These are phyloP conservation scores for Melanotus villosus DNA, from an alignment of 2,888 invertebrate genomes.

Conservation along the genomic window DNA sequence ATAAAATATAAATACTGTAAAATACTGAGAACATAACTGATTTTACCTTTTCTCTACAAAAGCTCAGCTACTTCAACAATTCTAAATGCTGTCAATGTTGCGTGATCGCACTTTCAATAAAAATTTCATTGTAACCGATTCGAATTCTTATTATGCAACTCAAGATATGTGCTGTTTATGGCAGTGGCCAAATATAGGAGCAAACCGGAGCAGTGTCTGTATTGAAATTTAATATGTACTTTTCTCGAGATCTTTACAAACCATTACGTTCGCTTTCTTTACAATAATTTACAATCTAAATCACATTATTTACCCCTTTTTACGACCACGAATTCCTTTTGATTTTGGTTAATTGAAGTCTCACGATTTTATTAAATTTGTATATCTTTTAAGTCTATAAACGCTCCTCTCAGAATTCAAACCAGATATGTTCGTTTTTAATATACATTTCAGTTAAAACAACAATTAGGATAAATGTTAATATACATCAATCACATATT, in stretches of 20 bases:
- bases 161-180: constrained; percentile 53
- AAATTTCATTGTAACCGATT: constrained; percentile 29
- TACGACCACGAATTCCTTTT: too few species aligned
- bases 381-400: background rate
- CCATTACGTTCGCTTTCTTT: too few species aligned
- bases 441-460: background rate
- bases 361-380: too few species aligned
- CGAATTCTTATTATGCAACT: constrained; percentile 37
- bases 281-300: too few species aligned
- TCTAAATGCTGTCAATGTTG: constrained; percentile 43
- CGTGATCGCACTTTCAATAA: constrained; percentile 30
- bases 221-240: constrained; percentile 64
- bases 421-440: constrained; percentile 18
- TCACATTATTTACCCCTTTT: too few species aligned
- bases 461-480: constrained; percentile 3
- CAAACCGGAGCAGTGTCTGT: constrained; percentile 58
- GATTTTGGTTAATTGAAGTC: too few species aligned
- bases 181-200: constrained; percentile 64
- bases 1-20: constrained; percentile 38
- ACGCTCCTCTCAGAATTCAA: background rate
- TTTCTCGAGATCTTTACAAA: background rate
- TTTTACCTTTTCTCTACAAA: constrained; percentile 32
- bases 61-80: constrained; percentile 41
- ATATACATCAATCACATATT: constrained; percentile 18
- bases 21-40: constrained; percentile 43